Conservation (phyloP, 2,797 vertebrate species). For the Ctenochaetus hawaiiensis region DNA sequence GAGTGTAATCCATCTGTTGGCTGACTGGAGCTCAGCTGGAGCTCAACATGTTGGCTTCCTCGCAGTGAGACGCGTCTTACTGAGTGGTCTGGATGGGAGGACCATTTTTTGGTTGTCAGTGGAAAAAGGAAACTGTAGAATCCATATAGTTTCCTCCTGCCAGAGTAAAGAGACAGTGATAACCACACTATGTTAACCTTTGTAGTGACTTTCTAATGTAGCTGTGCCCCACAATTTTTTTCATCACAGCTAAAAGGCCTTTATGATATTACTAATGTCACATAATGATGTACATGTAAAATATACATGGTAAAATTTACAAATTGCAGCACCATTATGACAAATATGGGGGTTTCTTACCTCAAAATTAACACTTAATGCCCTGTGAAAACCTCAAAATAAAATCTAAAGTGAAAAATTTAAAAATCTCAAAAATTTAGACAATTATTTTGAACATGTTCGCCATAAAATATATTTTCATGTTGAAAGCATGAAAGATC, state of each 20-base stretch:
- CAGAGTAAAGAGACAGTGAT: neutral
- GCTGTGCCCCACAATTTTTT: neutral
- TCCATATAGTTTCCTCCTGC: neutral
- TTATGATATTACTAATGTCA: too few species aligned
- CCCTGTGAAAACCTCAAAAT: neutral
- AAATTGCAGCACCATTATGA: neutral
- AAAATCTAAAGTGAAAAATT: too few species aligned
- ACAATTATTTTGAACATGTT: neutral
- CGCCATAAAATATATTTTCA: neutral
- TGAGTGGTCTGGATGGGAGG: constrained; percentile 22
- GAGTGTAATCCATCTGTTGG: constrained; percentile 73
- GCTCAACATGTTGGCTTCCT: constrained; percentile 56
- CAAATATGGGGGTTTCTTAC: neutral
- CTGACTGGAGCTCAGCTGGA: constrained; percentile 66
- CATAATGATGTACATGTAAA: too few species aligned
- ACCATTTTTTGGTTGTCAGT: constrained; percentile 10
- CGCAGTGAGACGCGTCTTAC: constrained; percentile 25
- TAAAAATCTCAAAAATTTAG: too few species aligned
- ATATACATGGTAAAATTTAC: neutral
- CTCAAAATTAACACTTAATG: neutral
- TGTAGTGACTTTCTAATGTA: neutral
- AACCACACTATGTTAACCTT: neutral
- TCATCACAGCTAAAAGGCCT: too few species aligned
- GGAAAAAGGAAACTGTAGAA: constrained; percentile 3
- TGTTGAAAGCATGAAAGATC: neutral